Evolutionary conservation across 2,797 vertebrate species (phyloP).

Genomic region (Halcyon chelicuti): DNA sequence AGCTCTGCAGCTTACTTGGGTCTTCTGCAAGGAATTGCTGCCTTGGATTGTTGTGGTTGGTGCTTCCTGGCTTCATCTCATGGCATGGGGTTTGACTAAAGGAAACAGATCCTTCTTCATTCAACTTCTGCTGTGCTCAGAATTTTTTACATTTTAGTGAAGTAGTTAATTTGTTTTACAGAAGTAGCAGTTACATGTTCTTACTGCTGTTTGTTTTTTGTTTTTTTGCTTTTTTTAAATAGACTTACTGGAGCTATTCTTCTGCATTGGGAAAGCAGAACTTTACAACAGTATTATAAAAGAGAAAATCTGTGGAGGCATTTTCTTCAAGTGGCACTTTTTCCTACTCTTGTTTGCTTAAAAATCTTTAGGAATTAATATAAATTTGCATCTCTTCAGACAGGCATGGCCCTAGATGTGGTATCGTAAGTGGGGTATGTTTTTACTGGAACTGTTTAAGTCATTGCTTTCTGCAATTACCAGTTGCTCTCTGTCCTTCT

Average conservation of each 20-base stretch:
- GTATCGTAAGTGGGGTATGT: fast-evolving
- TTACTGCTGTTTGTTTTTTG: background rate
- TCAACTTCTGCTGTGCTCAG: background rate
- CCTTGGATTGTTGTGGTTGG: fast-evolving
- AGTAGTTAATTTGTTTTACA: background rate
- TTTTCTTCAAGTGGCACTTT: background rate
- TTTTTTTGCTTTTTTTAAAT: background rate
- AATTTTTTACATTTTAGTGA: too few species aligned
- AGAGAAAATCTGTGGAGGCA: background rate
- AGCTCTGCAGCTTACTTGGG: background rate
- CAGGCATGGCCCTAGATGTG: background rate
- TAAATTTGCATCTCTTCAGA: background rate
- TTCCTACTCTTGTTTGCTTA: background rate
- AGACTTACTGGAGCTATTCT: background rate
- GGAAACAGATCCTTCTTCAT: background rate
- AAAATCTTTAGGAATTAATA: background rate
- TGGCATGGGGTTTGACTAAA: background rate
- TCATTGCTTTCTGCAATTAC: background rate
- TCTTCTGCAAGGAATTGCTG: too few species aligned
- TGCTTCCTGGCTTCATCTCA: background rate
- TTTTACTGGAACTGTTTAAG: background rate
- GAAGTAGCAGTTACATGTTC: background rate
- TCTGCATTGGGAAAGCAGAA: background rate
- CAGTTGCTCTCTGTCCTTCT: background rate
- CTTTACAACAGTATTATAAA: background rate